These are phyloP conservation scores for Acrocephalus arundinaceus DNA, from an alignment of 2,113 vertebrate genomes.

Conservation along the genomic window DNA sequence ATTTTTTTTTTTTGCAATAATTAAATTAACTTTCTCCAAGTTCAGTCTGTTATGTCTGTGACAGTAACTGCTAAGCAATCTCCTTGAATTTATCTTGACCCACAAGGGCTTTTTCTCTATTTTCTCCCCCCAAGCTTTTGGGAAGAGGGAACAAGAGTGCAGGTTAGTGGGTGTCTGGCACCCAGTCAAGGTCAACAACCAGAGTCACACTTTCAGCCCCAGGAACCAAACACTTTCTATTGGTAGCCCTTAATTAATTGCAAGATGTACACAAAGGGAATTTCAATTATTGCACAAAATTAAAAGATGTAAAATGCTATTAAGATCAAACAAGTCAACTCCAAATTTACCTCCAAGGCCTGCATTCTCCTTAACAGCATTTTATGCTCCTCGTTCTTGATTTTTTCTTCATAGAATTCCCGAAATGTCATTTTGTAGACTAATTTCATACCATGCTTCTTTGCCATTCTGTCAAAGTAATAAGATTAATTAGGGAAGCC, in stretches of 20 bases:
- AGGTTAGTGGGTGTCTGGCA: not conserved
- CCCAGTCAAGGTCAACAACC: not conserved
- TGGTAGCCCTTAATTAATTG: not conserved
- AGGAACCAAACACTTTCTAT: not conserved
- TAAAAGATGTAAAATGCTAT: not conserved
- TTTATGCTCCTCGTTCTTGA: conserved; percentile 86
- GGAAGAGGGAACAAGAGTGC: not conserved
- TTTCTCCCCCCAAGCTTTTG: not conserved
- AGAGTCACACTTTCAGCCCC: not conserved
- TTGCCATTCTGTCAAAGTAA: conserved; percentile 86
- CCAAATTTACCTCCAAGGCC: conserved; percentile 84
- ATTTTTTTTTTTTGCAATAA: not conserved
- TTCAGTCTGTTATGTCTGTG: not conserved
- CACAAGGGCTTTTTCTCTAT: not conserved
- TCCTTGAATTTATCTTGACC: not conserved
- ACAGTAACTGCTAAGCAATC: not conserved
- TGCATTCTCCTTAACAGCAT: conserved; percentile 90
- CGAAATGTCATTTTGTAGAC: conserved; percentile 89
- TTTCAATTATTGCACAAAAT: not conserved
- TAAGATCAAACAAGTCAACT: not conserved
- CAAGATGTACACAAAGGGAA: not conserved
- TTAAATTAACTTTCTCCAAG: not conserved
- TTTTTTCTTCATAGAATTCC: conserved; percentile 91
- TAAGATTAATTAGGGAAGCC: not conserved
- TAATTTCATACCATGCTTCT: conserved; percentile 91